phyloP scores from a whole-genome alignment of 2,888 invertebrate species.

The Drosophila aldrichi region DNA sequence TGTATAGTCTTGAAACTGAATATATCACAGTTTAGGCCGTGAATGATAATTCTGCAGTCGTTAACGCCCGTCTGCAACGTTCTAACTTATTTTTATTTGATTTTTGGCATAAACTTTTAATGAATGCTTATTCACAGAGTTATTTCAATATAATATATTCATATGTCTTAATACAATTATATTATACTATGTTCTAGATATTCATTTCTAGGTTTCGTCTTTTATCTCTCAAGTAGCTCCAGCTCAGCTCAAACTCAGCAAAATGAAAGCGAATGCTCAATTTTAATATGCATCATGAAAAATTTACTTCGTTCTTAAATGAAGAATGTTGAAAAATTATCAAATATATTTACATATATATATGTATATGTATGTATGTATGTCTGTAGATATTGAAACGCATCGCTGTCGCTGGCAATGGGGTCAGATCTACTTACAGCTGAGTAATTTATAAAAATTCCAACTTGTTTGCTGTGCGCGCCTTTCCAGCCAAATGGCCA shows the following conservation, averaged over 20 bases:
- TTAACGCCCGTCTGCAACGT: too few species aligned
- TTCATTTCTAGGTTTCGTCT: background rate
- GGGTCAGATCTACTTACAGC: background rate
- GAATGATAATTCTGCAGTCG: too few species aligned
- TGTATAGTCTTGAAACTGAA: too few species aligned
- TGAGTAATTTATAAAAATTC: conserved; percentile 20
- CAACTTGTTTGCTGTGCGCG: conserved; percentile 22
- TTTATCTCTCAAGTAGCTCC: background rate
- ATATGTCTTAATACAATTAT: too few species aligned
- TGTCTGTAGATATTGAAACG: background rate
- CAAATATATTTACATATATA: background rate
- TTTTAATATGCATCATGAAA: conserved; percentile 11
- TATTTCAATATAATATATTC: too few species aligned
- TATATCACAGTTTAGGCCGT: too few species aligned
- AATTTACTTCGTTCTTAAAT: background rate
- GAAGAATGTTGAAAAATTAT: conserved; percentile 7
- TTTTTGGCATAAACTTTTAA: too few species aligned
- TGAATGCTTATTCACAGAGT: too few species aligned
- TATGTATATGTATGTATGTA: background rate
- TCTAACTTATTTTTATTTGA: too few species aligned
- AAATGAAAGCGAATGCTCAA: background rate
- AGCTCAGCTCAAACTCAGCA: background rate
- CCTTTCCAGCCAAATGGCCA: background rate
- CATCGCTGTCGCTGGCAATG: conserved; percentile 2
- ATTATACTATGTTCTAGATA: background rate